Percentiles rank a stretch among this genome's conserved stretches.
phyloP scores from a whole-genome alignment of 64 coral and sea anemone species.

The Cladopsammia gracilis region DNA sequence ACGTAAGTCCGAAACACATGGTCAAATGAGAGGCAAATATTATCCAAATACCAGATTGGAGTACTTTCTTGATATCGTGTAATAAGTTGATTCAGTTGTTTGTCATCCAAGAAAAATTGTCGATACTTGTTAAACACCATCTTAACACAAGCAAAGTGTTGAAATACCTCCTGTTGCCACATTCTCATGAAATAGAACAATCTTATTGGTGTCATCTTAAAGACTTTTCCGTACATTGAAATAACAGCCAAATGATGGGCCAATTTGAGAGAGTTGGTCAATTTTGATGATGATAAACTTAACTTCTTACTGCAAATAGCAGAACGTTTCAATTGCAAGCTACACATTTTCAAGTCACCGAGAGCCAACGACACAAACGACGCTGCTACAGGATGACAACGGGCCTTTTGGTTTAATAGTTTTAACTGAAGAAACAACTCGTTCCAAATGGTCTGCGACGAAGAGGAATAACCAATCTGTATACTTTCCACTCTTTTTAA shows the following conservation, averaged over 20 bases:
- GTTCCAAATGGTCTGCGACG: rapidly evolving
- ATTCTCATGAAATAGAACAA: slow-evolving; percentile 5
- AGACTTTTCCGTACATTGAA: too few species aligned
- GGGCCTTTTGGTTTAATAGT: too few species aligned
- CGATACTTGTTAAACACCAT: neutral
- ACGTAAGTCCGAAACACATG: neutral
- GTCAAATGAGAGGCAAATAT: neutral
- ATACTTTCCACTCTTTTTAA: too few species aligned
- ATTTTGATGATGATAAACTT: too few species aligned
- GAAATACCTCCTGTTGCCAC: neutral
- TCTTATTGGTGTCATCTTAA: neutral
- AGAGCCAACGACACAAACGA: neutral
- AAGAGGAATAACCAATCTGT: neutral
- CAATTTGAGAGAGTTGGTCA: too few species aligned
- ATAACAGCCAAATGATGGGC: too few species aligned
- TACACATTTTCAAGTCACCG: neutral
- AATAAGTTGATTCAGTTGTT: neutral
- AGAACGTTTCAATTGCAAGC: neutral
- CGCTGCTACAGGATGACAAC: too few species aligned
- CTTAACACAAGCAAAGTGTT: neutral
- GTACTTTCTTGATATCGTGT: neutral
- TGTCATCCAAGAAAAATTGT: neutral
- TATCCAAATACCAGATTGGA: neutral
- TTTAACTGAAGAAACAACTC: neutral
- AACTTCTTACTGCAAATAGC: neutral